Evolutionary conservation across 2,797 vertebrate genomes (phyloP), one percentile per base, ranked within the genome.

Genomic region (Ibycter americanus): DNA sequence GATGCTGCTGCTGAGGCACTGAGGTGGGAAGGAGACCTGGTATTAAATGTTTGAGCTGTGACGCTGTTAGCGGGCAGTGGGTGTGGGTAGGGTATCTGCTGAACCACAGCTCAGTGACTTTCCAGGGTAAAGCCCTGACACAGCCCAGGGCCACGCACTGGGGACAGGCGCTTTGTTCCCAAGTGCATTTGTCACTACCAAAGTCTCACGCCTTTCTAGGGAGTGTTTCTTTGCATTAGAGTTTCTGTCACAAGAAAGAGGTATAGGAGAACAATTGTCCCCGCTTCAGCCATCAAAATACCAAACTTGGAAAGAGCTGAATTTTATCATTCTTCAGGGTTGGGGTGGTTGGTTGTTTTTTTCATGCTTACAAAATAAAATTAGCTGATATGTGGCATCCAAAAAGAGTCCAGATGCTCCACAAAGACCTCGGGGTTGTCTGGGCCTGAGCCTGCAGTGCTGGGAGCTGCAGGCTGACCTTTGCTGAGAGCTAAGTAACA

Each of bases 181-280:
- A 55, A 26, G 51, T 11, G 26, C 66, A 20, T 74, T 61, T 4
- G 0, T 26, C 61, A 44, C 77, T 11, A 56, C 42, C 47, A 5
- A n/a, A 80, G 42, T 25, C 72, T 91, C 76, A 31, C 1, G 9
- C 19, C 22, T 61, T 93, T 34, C 44, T 79, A 49, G 42, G 63
- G 80, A 87, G 63, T 65, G 85, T 84, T 86, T 55, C 54, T 86
- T 74, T 95, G 87, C 76, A 73, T 92, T 92, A 91, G 85, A 61
- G 31, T 83, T 94, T 93, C 85, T 93, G 93, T 90, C 88, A 84
- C 9, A 42, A 73, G 54, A 55, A 79, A 46, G 85, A 93, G 84
- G 67, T 86, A 88, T 27, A 38, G 18, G 71, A 42, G 72, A 85
- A 61, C 74, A 89, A 83, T 80, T 21, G 0, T 32, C 76, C 21